Evolutionary conservation across 2,113 vertebrate genomes (phyloP), one percentile per base, ranked within the genome.

Genomic region (Tapirus terrestris): DNA sequence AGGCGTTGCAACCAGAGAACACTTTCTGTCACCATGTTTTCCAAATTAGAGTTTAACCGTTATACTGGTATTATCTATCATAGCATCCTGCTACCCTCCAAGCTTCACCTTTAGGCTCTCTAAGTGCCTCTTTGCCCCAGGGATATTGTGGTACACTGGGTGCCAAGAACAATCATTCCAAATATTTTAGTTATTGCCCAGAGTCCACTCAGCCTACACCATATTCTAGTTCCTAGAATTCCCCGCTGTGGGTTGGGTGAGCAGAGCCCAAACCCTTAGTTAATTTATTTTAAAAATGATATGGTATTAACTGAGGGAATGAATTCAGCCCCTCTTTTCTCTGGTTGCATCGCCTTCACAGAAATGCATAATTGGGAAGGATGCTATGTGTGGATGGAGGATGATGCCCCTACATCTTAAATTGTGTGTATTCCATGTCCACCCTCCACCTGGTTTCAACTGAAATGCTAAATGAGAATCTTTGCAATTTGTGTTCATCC

Each of bases 71-170:
- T 39, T 11, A 8, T 23, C 16, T 45, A 5, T 27, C 29, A 13
- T 0, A 4, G 8, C 17, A 31, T 39, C 51, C 61, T 29, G 36
- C 6, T 13, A 5, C 36, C 33, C 5, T 80, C 48, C 8, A 8
- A 8, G 16, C 39, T 73, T 73, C 13, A 45, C 39, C 21, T 65
- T 58, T 13, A 25, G 25, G 29, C n/a, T 25, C 18, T 31, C 5
- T 11, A 7, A 6, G 14, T 39, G 5, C 43, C 16, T 8, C 6
- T 2, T 29, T 27, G 9, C 8, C 1, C 63, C 2, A 0, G 2
- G 39, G 68, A 13, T 31, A 39, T n/a, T 13, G 31, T 3, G 12
- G 33, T 36, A 16, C 29, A 21, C 27, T 36, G 45, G 8, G 4
- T 29, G 14, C 58, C 67, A 21, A 75, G 31, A 80, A 21, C 25